phyloP scores from a whole-genome alignment of 1,140 invertebrate genomes.

The Drosophila neocordata region DNA sequence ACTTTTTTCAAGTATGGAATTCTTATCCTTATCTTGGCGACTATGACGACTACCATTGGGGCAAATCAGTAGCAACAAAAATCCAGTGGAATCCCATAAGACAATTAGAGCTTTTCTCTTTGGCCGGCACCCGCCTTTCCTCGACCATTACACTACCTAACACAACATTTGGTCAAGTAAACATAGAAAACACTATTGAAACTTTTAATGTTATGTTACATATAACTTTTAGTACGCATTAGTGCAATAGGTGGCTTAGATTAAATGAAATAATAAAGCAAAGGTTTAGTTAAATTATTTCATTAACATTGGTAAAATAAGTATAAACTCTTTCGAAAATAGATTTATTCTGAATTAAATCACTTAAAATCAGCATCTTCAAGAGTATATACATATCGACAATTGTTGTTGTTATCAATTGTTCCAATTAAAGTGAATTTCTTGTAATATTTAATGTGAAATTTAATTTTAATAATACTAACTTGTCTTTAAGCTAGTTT shows the following conservation, averaged over 20 bases:
- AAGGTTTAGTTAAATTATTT: no score
- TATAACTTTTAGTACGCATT: no score
- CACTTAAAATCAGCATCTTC: no score
- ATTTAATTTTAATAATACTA: not conserved
- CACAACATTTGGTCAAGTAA: no score
- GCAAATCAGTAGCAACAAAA: not conserved
- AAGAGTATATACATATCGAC: no score
- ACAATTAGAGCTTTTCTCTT: not conserved
- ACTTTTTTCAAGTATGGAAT: slow-evolving; percentile 13
- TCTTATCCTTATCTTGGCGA: slow-evolving; percentile 51
- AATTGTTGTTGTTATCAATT: not conserved
- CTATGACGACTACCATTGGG: not conserved
- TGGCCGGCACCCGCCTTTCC: not conserved
- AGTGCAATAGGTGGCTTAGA: no score
- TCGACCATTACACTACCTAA: not conserved
- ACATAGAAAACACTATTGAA: no score
- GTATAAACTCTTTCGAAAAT: no score
- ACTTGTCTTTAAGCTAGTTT: not conserved
- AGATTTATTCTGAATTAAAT: no score
- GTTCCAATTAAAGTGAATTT: not conserved
- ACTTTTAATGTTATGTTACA: no score
- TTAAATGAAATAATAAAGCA: no score
- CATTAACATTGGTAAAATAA: no score
- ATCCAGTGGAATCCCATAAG: not conserved
- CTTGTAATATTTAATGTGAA: not conserved